These are phyloP conservation scores for Lysandra bellargus DNA, from an alignment of 2,888 invertebrate species.

Conservation along the genomic window DNA sequence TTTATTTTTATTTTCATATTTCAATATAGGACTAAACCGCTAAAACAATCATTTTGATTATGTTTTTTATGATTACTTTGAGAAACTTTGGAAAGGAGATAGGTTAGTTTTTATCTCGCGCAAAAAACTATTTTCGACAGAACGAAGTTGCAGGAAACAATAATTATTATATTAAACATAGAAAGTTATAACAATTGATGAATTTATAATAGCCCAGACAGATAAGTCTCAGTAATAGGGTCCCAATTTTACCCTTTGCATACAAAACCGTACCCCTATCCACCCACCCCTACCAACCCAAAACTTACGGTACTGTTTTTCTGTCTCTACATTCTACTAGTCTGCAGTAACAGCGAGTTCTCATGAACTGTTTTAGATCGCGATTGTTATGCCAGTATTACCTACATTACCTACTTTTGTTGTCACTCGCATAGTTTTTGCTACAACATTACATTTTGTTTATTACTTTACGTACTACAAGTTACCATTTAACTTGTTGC, in stretches of 20 bases:
- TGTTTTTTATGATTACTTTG: too few species aligned
- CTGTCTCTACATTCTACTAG: background rate
- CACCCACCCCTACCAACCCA: too few species aligned
- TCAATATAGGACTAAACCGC: background rate
- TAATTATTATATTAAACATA: too few species aligned
- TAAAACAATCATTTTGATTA: background rate
- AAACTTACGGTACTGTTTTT: background rate
- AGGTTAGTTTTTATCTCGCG: too few species aligned
- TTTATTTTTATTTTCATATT: background rate
- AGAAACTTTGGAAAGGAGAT: too few species aligned
- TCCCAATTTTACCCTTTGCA: too few species aligned
- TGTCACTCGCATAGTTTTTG: constrained; percentile 21
- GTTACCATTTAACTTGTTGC: background rate
- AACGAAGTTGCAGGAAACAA: too few species aligned
- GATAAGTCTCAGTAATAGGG: too few species aligned
- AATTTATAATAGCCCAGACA: too few species aligned
- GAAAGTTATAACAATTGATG: too few species aligned
- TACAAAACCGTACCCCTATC: too few species aligned
- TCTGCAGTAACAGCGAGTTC: constrained; percentile 22
- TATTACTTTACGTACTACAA: background rate
- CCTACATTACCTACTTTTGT: constrained; percentile 21
- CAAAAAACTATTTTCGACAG: too few species aligned
- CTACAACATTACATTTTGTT: background rate
- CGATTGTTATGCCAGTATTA: constrained; percentile 21
- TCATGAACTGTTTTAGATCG: constrained; percentile 19